A percentile compares a stretch with the other conserved stretches of the same genome.
phyloP scores from a whole-genome alignment of 2,113 vertebrate genomes.

The Mirounga angustirostris region DNA sequence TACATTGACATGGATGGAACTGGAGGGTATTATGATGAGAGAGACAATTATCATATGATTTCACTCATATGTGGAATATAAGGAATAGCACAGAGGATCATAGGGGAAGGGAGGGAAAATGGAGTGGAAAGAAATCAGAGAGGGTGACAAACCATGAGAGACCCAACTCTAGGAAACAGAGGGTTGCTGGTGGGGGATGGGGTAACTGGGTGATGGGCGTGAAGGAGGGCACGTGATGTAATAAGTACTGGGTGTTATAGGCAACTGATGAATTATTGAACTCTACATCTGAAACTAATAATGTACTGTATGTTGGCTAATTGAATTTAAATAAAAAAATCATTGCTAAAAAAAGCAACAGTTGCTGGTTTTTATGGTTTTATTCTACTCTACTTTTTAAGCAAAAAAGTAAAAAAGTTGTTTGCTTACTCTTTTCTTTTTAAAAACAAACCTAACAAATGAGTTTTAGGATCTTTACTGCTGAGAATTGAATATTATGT shows the following conservation, averaged over 20 bases:
- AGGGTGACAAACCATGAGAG: background rate
- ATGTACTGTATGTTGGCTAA: background rate
- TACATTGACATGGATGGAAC: background rate
- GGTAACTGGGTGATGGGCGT: background rate
- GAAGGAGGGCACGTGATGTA: background rate
- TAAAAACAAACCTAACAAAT: background rate
- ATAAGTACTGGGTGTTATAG: background rate
- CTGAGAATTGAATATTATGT: background rate
- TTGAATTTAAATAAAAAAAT: background rate
- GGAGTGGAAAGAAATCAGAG: background rate
- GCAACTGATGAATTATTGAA: background rate
- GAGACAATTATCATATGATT: background rate
- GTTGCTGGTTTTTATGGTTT: background rate
- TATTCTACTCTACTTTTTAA: constrained; percentile 48
- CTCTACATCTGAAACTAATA: background rate
- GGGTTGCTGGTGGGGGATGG: background rate
- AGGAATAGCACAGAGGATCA: background rate
- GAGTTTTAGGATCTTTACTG: background rate
- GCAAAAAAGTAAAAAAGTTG: background rate
- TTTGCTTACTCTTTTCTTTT: background rate
- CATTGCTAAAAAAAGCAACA: background rate
- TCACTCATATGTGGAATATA: background rate
- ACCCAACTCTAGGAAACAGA: background rate
- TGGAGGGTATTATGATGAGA: background rate
- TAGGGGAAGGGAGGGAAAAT: background rate